Percentiles rank a stretch among this genome's conserved stretches.
Conservation (phyloP, 2,113 vertebrate genomes). For the Peromyscus polionotus region DNA sequence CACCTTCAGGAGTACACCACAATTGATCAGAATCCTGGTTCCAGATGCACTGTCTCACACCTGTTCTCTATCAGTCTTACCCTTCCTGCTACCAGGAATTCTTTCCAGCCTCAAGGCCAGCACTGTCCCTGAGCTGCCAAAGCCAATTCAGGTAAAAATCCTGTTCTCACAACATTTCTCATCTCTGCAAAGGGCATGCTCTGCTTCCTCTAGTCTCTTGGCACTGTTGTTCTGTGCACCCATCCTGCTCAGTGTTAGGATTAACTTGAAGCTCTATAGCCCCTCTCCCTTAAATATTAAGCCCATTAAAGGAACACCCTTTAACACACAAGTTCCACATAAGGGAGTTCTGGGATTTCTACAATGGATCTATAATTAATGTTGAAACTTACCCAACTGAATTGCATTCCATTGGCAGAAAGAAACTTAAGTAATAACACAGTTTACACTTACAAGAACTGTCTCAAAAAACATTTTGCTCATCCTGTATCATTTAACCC, state of each 20-base stretch:
- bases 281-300: background rate
- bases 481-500: background rate
- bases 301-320: background rate
- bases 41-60: background rate
- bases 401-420: background rate
- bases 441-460: background rate
- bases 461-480: background rate
- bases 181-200: background rate
- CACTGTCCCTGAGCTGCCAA: background rate
- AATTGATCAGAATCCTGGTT: accelerated
- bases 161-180: background rate
- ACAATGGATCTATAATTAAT: background rate
- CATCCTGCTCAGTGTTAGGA: no score
- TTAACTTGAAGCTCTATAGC: background rate
- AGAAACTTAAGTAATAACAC: background rate
- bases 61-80: accelerated
- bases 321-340: background rate
- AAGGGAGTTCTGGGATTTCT: background rate
- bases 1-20: accelerated
- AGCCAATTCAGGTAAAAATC: background rate
- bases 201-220: background rate
- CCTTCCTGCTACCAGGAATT: background rate
- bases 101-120: background rate
- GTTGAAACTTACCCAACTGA: background rate
- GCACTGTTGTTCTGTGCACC: background rate